Evolutionary conservation across 1,140 invertebrate genomes (phyloP).

Genomic region (Formica exsecta): DNA sequence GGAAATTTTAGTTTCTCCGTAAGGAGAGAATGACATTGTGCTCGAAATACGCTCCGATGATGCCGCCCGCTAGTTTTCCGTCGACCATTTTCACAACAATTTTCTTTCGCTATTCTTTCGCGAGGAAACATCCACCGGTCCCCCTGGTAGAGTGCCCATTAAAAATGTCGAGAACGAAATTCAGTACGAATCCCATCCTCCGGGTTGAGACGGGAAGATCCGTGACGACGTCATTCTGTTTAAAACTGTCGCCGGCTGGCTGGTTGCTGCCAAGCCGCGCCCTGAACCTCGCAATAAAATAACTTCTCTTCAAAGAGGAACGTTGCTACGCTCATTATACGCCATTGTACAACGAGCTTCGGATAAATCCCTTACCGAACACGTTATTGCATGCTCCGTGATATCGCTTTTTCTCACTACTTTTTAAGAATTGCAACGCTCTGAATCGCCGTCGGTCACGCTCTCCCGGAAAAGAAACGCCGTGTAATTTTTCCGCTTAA

Average conservation of each 20-base stretch:
- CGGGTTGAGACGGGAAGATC: slow-evolving; percentile 51
- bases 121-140: neutral
- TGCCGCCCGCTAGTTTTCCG: slow-evolving; percentile 54
- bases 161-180: slow-evolving; percentile 77
- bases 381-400: slow-evolving; percentile 33
- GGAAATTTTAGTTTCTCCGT: slow-evolving; percentile 29
- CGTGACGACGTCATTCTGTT: slow-evolving; percentile 40
- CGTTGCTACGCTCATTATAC: slow-evolving; percentile 64
- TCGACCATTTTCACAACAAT: slow-evolving; percentile 58
- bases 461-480: slow-evolving; percentile 12
- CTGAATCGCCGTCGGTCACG: slow-evolving; percentile 59
- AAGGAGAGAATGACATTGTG: neutral
- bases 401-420: slow-evolving; percentile 52
- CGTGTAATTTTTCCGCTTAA: slow-evolving; percentile 35
- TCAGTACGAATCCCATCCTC: slow-evolving; percentile 72
- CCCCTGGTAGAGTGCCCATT: slow-evolving; percentile 70
- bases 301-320: slow-evolving; percentile 59
- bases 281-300: slow-evolving; percentile 68
- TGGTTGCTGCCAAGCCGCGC: slow-evolving; percentile 39
- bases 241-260: slow-evolving; percentile 31
- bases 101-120: slow-evolving; percentile 44
- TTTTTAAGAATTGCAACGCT: slow-evolving; percentile 45
- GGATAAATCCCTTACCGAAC: slow-evolving; percentile 42
- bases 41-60: slow-evolving; percentile 41
- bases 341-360: slow-evolving; percentile 48